These are phyloP conservation scores for Selenia dentaria DNA, from an alignment of 2,888 invertebrate genomes.

Conservation along the genomic window DNA sequence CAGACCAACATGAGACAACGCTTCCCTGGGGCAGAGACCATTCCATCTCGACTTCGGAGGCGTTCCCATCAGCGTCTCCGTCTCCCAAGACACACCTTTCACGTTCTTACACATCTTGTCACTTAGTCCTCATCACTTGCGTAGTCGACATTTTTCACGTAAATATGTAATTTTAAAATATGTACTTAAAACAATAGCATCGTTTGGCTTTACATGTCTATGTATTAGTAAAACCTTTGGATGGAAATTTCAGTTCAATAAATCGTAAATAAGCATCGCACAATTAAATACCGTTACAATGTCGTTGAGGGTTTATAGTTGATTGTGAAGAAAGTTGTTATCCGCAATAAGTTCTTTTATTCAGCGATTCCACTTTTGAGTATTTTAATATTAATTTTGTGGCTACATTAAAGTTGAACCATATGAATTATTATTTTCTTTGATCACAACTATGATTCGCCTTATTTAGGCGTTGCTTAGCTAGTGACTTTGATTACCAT, in stretches of 20 bases:
- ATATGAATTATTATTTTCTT: too few relatives aligned
- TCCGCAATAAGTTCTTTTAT: too few relatives aligned
- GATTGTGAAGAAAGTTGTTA: too few relatives aligned
- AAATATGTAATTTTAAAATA: constrained; percentile 2
- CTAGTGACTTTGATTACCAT: too few relatives aligned
- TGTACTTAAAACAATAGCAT: constrained; percentile 6
- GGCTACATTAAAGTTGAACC: too few relatives aligned
- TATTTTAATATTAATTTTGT: too few relatives aligned
- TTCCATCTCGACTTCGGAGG: constrained; percentile 74
- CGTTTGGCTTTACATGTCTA: not conserved
- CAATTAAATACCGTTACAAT: too few relatives aligned
- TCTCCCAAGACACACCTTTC: constrained; percentile 77
- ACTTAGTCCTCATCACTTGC: constrained; percentile 42
- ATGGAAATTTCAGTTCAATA: not conserved
- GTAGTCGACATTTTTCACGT: constrained; percentile 35
- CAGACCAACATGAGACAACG: constrained; percentile 89
- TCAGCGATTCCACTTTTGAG: too few relatives aligned
- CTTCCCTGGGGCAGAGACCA: constrained; percentile 86
- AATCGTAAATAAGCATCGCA: constrained; percentile 2
- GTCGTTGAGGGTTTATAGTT: too few relatives aligned
- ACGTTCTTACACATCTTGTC: constrained; percentile 71
- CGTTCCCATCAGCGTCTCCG: constrained; percentile 77
- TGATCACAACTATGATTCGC: too few relatives aligned
- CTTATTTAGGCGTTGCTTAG: too few relatives aligned
- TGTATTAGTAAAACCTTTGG: too few relatives aligned